These are phyloP conservation scores for Drosophila lini DNA, from an alignment of 1,140 invertebrate species.

Conservation along the genomic window DNA sequence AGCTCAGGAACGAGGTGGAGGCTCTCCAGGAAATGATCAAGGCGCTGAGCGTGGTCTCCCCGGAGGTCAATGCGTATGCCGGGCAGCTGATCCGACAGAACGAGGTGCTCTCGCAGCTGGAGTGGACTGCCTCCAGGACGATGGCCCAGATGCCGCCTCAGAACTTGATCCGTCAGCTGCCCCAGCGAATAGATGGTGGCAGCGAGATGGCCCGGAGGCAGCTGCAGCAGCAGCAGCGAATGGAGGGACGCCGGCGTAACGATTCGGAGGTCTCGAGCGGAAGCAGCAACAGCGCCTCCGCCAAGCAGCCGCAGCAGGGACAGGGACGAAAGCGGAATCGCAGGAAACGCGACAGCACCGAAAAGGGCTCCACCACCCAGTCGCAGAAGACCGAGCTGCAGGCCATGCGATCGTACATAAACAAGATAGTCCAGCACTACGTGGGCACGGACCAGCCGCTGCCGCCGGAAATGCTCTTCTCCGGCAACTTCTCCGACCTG, in stretches of 20 bases:
- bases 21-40: constrained; percentile 60
- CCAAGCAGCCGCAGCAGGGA: constrained; percentile 9
- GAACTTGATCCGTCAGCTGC: constrained; percentile 1
- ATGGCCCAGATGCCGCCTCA: not conserved
- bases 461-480: constrained; percentile 43
- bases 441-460: constrained; percentile 45
- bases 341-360: constrained; percentile 30
- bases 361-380: constrained; percentile 28
- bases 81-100: constrained; percentile 45
- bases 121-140: constrained; percentile 20
- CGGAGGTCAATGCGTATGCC: constrained; percentile 50
- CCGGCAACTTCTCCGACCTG: constrained; percentile 60
- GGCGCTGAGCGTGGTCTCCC: constrained; percentile 41
- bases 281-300: constrained; percentile 43
- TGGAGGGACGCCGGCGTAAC: constrained; percentile 29
- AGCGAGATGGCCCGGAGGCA: constrained; percentile 20
- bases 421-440: constrained; percentile 63
- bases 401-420: constrained; percentile 67
- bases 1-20: constrained; percentile 45
- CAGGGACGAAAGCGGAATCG: constrained; percentile 49
- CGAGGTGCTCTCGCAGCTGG: constrained; percentile 57
- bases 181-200: constrained; percentile 46
- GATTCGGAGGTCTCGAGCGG: constrained; percentile 60
- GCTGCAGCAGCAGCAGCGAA: constrained; percentile 1
- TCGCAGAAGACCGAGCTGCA: constrained; percentile 55